Percentiles rank a stretch among this genome's conserved stretches.
phyloP scores from a whole-genome alignment of 1,140 invertebrate species.

The Trachymyrmex cornetzi region DNA sequence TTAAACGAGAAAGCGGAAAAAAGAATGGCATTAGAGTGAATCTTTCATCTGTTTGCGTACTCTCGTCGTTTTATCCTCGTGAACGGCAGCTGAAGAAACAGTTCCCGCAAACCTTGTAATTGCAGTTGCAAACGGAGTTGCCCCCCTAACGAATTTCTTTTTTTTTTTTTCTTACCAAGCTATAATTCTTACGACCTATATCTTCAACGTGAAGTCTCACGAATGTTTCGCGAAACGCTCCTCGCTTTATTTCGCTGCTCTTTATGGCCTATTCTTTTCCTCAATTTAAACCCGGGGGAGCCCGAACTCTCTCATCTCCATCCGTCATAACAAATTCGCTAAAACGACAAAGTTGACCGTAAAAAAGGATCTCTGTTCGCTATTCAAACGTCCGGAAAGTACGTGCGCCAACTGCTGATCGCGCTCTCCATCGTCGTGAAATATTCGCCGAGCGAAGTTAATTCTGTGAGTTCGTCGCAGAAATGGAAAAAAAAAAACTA shows the following conservation, averaged over 20 bases:
- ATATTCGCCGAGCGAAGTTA: conserved; percentile 38
- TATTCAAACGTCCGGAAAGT: conserved; percentile 46
- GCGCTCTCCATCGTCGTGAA: conserved; percentile 2
- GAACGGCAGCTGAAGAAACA: conserved; percentile 49
- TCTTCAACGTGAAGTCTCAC: conserved; percentile 10
- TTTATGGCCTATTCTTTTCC: conserved; percentile 7
- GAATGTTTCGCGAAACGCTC: background rate
- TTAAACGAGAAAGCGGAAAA: conserved; percentile 24
- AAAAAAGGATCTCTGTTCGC: conserved; percentile 36
- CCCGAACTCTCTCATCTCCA: conserved; percentile 1
- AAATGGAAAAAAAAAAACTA: background rate
- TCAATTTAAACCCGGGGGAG: background rate
- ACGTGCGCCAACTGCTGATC: conserved; percentile 57
- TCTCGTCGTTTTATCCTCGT: conserved; percentile 23
- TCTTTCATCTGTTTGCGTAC: conserved; percentile 26
- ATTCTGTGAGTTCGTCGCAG: conserved; percentile 16
- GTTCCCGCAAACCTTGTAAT: conserved; percentile 34
- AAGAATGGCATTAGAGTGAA: conserved; percentile 13
- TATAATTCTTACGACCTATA: conserved; percentile 19
- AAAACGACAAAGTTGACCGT: conserved; percentile 35
- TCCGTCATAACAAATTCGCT: conserved; percentile 49
- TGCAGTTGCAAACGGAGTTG: conserved; percentile 32
- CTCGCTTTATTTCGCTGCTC: background rate
- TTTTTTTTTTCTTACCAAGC: conserved; percentile 2
- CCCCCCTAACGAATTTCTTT: conserved; percentile 1